These are phyloP conservation scores for Octomys mimax DNA, from an alignment of 2,797 vertebrate species.

Conservation along the genomic window DNA sequence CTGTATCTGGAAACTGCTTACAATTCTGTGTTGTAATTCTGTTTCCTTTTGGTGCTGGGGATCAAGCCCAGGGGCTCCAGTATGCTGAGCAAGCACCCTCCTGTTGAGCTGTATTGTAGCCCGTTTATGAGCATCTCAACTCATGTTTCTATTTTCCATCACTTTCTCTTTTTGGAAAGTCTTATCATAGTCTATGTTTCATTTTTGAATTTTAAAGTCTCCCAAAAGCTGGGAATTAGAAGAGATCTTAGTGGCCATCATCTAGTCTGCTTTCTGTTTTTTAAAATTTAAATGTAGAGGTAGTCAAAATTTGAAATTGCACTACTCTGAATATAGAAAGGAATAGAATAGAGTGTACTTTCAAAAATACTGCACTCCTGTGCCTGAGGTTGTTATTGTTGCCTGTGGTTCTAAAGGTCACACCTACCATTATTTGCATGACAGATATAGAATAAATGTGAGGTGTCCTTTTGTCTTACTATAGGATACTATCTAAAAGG, in stretches of 20 bases:
- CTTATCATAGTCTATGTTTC: not conserved
- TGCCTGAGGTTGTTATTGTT: not conserved
- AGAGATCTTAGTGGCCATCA: not conserved
- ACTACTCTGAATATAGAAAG: not conserved
- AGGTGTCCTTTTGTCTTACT: not conserved
- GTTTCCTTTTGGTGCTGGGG: not conserved
- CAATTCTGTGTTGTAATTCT: not conserved
- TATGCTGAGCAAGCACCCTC: not conserved
- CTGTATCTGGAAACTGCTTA: conserved; percentile 38
- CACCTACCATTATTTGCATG: not conserved
- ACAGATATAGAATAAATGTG: not conserved
- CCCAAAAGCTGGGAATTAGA: not conserved
- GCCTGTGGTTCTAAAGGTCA: not conserved
- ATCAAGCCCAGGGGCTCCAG: no score
- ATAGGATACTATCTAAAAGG: not conserved
- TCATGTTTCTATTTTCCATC: not conserved
- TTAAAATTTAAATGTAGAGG: not conserved
- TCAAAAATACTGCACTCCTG: not conserved
- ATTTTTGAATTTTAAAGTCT: conserved; percentile 40
- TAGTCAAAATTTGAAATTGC: conserved; percentile 41
- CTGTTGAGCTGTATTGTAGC: not conserved
- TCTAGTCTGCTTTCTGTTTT: conserved; percentile 31
- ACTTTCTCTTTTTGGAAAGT: not conserved
- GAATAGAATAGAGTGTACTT: not conserved
- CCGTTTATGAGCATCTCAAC: conserved; percentile 6